Conservation (phyloP, 2,888 invertebrate species). For the Nymphalis c-album region DNA sequence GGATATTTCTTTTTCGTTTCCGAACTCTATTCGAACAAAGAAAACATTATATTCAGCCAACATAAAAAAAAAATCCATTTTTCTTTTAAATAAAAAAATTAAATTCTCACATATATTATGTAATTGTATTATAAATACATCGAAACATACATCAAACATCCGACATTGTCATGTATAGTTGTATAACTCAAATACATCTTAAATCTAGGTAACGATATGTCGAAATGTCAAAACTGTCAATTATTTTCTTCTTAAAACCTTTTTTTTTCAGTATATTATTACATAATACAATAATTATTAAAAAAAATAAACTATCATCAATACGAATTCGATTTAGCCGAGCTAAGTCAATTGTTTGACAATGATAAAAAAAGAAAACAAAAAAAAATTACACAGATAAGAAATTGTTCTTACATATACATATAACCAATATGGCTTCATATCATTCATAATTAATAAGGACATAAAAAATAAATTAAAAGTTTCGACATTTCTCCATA, state of each 20-base stretch:
- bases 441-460: background rate
- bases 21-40: too few relatives aligned
- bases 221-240: constrained; percentile 22
- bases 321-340: constrained; percentile 10
- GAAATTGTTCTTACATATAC: too few relatives aligned
- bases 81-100: constrained; percentile 39
- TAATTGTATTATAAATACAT: constrained; percentile 63
- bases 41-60: constrained; percentile 24
- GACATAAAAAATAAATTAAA: background rate
- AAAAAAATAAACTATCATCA: background rate
- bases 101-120: constrained; percentile 54
- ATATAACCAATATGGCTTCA: too few relatives aligned
- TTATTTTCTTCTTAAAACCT: too few relatives aligned
- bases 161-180: constrained; percentile 55
- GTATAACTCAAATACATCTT: constrained; percentile 27
- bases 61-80: constrained; percentile 32
- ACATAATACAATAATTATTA: background rate
- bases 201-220: background rate
- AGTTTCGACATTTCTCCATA: constrained; percentile 15
- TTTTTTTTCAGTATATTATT: background rate
- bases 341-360: constrained; percentile 4
- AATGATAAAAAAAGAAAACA: background rate
- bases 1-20: constrained; percentile 18
- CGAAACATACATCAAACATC: constrained; percentile 60
- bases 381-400: background rate